Percentiles rank a stretch among this genome's conserved stretches.
Evolutionary conservation across 37 sponge, comb jelly and placozoan species (phyloP).

Genomic region (Halichondria panicea): DNA sequence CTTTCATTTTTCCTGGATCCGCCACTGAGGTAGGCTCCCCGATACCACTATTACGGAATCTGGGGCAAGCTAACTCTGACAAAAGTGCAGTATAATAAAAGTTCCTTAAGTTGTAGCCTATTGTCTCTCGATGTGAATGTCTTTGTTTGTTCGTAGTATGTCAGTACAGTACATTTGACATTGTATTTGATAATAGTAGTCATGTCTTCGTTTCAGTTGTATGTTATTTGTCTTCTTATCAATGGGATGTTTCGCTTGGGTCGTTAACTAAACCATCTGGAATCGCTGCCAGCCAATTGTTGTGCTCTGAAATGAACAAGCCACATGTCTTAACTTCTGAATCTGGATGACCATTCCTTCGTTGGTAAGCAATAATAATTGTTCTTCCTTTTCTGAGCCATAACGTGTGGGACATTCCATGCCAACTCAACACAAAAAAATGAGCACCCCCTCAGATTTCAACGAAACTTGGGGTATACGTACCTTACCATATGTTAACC

Average conservation of each 20-base stretch:
- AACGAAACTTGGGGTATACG: too few species aligned
- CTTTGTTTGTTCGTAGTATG: slow-evolving; percentile 37
- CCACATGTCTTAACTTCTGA: slow-evolving; percentile 9
- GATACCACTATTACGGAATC: slow-evolving; percentile 1
- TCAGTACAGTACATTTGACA: slow-evolving; percentile 35
- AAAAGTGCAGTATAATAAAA: slow-evolving; percentile 42
- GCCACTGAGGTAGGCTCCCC: too few species aligned
- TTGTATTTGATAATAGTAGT: slow-evolving; percentile 47
- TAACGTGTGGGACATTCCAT: slow-evolving; percentile 43
- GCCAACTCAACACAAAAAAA: too few species aligned
- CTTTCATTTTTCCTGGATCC: too few species aligned
- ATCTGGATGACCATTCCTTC: slow-evolving; percentile 2
- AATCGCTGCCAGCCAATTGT: slow-evolving; percentile 44
- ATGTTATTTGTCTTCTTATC: neutral
- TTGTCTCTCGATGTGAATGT: slow-evolving; percentile 39
- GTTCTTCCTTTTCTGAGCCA: slow-evolving; percentile 24
- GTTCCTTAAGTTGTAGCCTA: slow-evolving; percentile 12
- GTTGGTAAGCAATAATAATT: neutral
- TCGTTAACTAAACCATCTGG: slow-evolving; percentile 19
- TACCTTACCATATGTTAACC: too few species aligned
- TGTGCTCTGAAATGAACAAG: slow-evolving; percentile 1
- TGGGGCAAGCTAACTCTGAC: slow-evolving; percentile 45
- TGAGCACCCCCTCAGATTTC: too few species aligned
- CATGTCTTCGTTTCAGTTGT: slow-evolving; percentile 11
- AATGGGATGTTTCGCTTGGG: slow-evolving; percentile 11